Evolutionary conservation across 2,113 vertebrate species (phyloP).

Genomic region (Mola mola): DNA sequence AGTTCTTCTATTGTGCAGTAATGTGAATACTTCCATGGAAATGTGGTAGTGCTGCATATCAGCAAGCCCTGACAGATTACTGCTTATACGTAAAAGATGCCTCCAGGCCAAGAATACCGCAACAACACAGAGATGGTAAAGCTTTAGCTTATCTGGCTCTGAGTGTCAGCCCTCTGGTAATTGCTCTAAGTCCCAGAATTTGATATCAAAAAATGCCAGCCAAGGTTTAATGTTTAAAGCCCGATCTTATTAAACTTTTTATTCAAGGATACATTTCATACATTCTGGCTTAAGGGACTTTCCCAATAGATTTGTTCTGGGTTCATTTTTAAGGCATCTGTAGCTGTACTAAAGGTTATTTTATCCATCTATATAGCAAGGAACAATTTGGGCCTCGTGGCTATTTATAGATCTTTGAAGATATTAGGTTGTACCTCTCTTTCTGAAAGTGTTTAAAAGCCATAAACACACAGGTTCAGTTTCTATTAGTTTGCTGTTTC

Average conservation of each 20-base stretch:
- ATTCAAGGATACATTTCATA: not conserved
- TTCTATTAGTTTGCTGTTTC: not conserved
- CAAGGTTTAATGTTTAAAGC: slow-evolving; percentile 13
- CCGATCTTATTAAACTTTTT: slow-evolving; percentile 21
- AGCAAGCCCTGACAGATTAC: slow-evolving; percentile 49
- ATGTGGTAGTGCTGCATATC: slow-evolving; percentile 25
- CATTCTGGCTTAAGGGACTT: no score
- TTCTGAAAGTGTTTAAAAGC: no score
- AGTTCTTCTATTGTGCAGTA: slow-evolving; percentile 13
- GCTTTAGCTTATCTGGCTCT: slow-evolving; percentile 18
- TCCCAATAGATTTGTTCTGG: no score
- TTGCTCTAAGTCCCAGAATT: slow-evolving; percentile 7
- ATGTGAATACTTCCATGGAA: slow-evolving; percentile 20
- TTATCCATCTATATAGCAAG: no score
- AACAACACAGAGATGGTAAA: slow-evolving; percentile 28
- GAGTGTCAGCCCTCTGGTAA: slow-evolving; percentile 29
- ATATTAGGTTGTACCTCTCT: no score
- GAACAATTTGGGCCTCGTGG: no score
- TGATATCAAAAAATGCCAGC: slow-evolving; percentile 31
- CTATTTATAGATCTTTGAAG: no score
- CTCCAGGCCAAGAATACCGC: slow-evolving; percentile 35
- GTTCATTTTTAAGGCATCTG: no score
- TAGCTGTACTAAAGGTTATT: no score
- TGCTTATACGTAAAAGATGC: slow-evolving; percentile 19
- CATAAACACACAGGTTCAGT: no score